These are phyloP conservation scores for Pantherophis guttatus DNA, from an alignment of 2,113 vertebrate species.

Conservation along the genomic window DNA sequence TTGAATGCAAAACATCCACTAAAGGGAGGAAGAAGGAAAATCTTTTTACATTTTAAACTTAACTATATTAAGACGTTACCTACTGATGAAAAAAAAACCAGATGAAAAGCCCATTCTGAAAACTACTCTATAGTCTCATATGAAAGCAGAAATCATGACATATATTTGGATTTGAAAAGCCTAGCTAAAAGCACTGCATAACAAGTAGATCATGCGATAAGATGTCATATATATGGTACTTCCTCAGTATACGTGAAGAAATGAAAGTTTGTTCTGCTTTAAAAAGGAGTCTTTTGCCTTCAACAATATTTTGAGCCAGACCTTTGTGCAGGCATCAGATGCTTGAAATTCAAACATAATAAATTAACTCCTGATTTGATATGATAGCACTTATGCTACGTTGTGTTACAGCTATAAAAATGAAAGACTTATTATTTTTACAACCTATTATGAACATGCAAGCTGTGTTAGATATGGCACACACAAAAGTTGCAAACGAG, in stretches of 20 bases:
- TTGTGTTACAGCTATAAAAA: not conserved
- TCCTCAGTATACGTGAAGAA: not conserved
- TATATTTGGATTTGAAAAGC: not conserved
- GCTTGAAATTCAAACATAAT: not conserved
- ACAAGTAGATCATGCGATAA: not conserved
- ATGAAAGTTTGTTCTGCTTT: not conserved
- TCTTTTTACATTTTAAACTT: not conserved
- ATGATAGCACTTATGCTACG: not conserved
- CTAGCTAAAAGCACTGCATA: not conserved
- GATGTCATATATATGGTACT: not conserved
- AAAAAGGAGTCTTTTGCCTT: not conserved
- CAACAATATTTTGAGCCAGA: not conserved
- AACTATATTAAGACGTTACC: not conserved
- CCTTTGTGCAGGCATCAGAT: not conserved
- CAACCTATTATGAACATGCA: not conserved
- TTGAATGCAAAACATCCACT: slow-evolving; percentile 68
- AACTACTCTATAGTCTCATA: not conserved
- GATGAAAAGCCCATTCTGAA: not conserved
- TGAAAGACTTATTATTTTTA: not conserved
- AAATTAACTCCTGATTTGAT: not conserved
- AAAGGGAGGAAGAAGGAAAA: slow-evolving; percentile 22
- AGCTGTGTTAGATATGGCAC: not conserved
- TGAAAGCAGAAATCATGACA: not conserved
- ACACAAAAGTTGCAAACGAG: not conserved
- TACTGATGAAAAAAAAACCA: not conserved